Evolutionary conservation across 2,888 invertebrate species (phyloP).

Genomic region (Aphrophora alni): DNA sequence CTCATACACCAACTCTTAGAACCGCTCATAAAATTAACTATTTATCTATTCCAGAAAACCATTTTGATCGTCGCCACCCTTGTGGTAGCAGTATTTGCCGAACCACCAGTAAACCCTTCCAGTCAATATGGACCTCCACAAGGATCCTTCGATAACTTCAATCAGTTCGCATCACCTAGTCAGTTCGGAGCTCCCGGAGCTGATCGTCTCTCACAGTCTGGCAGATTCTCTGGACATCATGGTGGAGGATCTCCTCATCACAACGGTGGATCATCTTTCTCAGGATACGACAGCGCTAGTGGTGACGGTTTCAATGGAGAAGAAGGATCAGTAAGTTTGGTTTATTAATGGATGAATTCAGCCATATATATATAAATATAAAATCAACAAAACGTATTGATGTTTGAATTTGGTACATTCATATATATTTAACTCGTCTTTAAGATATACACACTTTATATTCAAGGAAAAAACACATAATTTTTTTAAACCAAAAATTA

Average conservation of each 20-base stretch:
- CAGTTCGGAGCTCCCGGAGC: constrained; percentile 33
- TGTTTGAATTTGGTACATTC: too few species aligned
- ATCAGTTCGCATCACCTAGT: constrained; percentile 31
- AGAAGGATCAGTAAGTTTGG: neutral
- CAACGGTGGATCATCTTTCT: neutral
- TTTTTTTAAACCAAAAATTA: too few species aligned
- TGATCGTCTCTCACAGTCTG: neutral
- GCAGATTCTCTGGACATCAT: too few species aligned
- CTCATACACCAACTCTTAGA: too few species aligned
- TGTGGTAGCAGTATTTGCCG: neutral
- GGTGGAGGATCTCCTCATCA: neutral
- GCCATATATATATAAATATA: too few species aligned
- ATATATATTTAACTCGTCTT: too few species aligned
- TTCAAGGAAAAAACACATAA: too few species aligned
- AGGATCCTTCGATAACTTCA: neutral
- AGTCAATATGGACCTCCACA: neutral
- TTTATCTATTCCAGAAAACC: neutral
- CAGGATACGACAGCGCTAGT: neutral
- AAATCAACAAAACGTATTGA: too few species aligned
- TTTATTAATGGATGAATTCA: too few species aligned
- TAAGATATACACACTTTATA: too few species aligned
- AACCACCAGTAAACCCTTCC: too few species aligned
- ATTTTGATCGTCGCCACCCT: neutral
- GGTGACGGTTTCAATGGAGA: neutral
- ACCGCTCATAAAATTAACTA: too few species aligned